Conservation (phyloP, 2,113 vertebrate genomes). For the Eulemur macaco region DNA sequence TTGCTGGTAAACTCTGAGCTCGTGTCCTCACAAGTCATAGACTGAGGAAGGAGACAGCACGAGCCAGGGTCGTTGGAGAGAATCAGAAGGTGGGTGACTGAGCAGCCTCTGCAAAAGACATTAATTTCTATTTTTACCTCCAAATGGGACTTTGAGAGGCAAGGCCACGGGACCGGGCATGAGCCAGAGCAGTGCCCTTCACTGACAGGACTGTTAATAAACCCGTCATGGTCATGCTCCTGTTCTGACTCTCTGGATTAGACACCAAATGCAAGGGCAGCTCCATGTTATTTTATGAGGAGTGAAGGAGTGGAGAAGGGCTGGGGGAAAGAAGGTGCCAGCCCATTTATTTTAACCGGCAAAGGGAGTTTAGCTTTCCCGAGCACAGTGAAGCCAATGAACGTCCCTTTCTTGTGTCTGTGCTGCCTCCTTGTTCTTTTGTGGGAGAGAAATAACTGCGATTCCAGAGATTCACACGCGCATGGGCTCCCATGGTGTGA, state of each 20-base stretch:
- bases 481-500: neutral
- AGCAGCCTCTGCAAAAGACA: conserved; percentile 8
- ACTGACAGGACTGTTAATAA: neutral
- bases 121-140: conserved; percentile 19
- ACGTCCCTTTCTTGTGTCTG: neutral
- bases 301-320: neutral
- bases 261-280: neutral
- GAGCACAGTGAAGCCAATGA: neutral
- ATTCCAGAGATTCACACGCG: neutral
- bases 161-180: neutral
- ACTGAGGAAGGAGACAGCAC: neutral
- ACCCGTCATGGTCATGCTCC: neutral
- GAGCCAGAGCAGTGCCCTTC: neutral
- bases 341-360: neutral
- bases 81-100: neutral
- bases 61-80: neutral
- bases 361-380: neutral
- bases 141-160: neutral
- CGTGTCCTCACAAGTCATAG: neutral
- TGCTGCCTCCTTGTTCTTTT: neutral
- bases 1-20: neutral
- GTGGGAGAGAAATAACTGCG: neutral
- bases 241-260: neutral
- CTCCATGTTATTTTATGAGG: neutral
- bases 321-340: neutral